Base-by-base conservation (phyloP, 2,888 invertebrate genomes). In the Caenorhabditis drosophilae region DNA sequence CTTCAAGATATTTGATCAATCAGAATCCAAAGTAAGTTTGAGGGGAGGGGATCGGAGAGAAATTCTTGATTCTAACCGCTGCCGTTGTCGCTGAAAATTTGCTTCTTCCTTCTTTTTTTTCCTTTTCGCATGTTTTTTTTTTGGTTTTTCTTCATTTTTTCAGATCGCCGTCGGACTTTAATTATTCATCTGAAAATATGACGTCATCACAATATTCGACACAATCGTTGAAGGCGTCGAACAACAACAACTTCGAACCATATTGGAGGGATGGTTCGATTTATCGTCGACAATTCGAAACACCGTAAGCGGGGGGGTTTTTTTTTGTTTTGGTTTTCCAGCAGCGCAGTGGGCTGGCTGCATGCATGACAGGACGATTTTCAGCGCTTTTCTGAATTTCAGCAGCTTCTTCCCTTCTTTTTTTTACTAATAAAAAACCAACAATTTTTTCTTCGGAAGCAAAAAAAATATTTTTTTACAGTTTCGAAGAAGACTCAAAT, bases 201-300 rank as follows among this genome's bases (percentile, higher is more conserved):
- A 35, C 26, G 25, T 1, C 49, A 38, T 31, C 50, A 45, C 16
- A 55, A 50, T 42, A 55, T 26, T 31, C 45, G 16, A 25, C 45
- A 2, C 35, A 16, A 31, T 48, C 34, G 4, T 20, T 22, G 12
- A 34, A 23, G 3, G 4, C 16, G 12, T 6, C 12, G 6, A 48
- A 56, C 48, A 58, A 63, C 42, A 57, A 55, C 41, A 58, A 58
- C 27, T 47, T 35, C 36, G 80, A 79, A 49, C 79, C 82, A 2
- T 82, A 82, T 58, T 82, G 82, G 82, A 64, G 82, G 27, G 80
- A 81, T 47, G 69, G 80, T 12, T 63, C 75, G 15, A 79, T 78
- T 52, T 82, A 81, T 57, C 69, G 75, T 48, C 54, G 79, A 35
- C 73, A 78, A 48, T 81, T 71, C 36, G 75, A 64, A 3, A 64